phyloP scores from a whole-genome alignment of 2,888 invertebrate genomes.

The Nemapogon koenigi region DNA sequence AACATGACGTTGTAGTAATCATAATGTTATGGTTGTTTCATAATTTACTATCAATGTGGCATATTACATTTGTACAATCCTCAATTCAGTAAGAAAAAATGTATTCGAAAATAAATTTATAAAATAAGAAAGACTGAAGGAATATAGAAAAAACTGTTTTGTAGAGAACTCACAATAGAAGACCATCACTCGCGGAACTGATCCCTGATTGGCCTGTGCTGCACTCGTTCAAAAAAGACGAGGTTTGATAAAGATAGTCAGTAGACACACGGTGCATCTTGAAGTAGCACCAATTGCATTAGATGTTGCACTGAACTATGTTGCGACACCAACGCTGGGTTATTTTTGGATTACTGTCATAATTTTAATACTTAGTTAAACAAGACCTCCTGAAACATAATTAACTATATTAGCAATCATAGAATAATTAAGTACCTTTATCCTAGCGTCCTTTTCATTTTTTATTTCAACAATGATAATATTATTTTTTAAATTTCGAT shows the following conservation, averaged over 20 bases:
- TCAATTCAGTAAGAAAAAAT: not conserved
- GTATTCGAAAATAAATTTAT: not conserved
- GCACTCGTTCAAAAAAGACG: constrained; percentile 81
- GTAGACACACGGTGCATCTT: constrained; percentile 52
- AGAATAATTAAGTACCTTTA: no score
- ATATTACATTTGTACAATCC: constrained; percentile 1
- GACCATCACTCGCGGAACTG: constrained; percentile 91
- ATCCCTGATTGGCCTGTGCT: constrained; percentile 96
- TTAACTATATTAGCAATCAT: no score
- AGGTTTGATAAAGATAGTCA: constrained; percentile 73
- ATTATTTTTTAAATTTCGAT: no score
- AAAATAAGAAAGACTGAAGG: not conserved
- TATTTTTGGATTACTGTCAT: no score
- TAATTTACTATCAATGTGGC: constrained; percentile 1
- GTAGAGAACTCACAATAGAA: constrained; percentile 68
- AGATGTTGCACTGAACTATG: constrained; percentile 29
- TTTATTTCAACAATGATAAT: no score
- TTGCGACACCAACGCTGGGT: no score
- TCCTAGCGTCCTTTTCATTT: no score
- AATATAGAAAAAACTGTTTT: constrained; percentile 35
- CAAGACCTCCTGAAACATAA: no score
- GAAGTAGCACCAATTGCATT: constrained; percentile 40
- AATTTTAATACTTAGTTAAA: no score
- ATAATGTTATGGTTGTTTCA: not conserved
- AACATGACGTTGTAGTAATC: not conserved